phyloP scores from a whole-genome alignment of 2,888 invertebrate genomes.

The Trissoscelio sp. region DNA sequence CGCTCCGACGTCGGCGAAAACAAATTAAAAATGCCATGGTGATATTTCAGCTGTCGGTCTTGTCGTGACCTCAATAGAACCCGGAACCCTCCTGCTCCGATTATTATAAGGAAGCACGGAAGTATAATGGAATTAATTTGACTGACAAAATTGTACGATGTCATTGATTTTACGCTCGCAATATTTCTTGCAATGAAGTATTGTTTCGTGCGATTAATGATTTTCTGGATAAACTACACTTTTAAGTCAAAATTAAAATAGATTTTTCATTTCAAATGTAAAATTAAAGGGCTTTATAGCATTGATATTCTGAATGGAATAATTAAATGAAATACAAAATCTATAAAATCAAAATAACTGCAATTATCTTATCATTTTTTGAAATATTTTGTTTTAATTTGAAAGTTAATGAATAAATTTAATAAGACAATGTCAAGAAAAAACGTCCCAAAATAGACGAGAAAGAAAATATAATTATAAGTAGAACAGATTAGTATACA shows the following conservation, averaged over 20 bases:
- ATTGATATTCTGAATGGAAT: no score
- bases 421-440: no score
- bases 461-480: no score
- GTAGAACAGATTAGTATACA: no score
- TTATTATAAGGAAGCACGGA: constrained; percentile 39
- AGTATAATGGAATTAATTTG: constrained; percentile 38
- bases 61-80: constrained; percentile 29
- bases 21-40: constrained; percentile 40
- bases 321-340: constrained; percentile 1
- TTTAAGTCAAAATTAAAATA: no score
- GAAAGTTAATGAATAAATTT: no score
- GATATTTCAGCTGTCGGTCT: constrained; percentile 24
- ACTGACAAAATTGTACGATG: constrained; percentile 20
- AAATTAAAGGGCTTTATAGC: no score
- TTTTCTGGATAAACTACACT: no score
- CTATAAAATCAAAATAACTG: neutral
- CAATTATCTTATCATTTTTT: constrained; percentile 1
- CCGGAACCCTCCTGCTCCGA: neutral
- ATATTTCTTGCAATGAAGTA: constrained; percentile 16
- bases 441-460: no score
- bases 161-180: constrained; percentile 28
- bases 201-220: constrained; percentile 18
- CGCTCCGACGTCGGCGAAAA: neutral
- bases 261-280: no score
- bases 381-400: no score